Conservation (phyloP, 2,888 invertebrate genomes). For the Sycophila texana region DNA sequence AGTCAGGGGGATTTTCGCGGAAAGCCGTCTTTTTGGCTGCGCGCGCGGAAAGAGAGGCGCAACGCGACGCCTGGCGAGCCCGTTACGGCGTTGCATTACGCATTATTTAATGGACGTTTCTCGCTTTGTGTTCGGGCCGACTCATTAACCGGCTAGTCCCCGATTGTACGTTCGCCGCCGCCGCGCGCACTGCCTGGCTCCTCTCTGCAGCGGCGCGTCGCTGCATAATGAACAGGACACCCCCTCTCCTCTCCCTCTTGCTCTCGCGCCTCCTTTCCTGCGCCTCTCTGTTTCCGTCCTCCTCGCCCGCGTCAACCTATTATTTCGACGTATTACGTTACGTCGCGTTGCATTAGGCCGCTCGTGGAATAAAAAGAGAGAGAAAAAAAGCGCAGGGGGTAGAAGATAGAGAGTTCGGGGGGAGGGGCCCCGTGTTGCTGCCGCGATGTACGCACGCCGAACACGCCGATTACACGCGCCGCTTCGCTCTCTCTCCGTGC, state of each 20-base stretch:
- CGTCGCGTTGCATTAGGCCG: conserved; percentile 70
- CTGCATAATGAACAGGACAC: conserved; percentile 73
- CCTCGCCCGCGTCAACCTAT: conserved; percentile 64
- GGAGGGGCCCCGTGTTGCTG: conserved; percentile 17
- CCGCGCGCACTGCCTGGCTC: conserved; percentile 59
- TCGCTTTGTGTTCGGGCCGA: conserved; percentile 73
- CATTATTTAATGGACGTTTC: conserved; percentile 74
- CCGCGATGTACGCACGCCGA: conserved; percentile 32
- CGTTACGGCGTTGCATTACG: conserved; percentile 67
- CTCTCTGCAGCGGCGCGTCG: conserved; percentile 67
- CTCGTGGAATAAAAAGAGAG: conserved; percentile 43
- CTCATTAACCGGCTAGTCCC: conserved; percentile 70
- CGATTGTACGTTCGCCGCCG: conserved; percentile 71
- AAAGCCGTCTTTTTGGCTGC: conserved; percentile 37
- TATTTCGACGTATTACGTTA: conserved; percentile 72
- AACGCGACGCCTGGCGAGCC: conserved; percentile 27
- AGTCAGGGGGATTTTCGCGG: conserved; percentile 40
- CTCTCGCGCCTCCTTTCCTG: neutral
- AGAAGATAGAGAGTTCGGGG: no score
- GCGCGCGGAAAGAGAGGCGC: conserved; percentile 2
- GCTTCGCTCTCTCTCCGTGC: neutral
- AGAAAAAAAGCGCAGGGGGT: conserved; percentile 2
- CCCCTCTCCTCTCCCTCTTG: conserved; percentile 40
- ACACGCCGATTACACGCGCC: conserved; percentile 49
- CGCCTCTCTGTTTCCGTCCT: conserved; percentile 42